Base-by-base conservation (phyloP, 2,888 invertebrate species). In the Hemicrepidius hirtus region DNA sequence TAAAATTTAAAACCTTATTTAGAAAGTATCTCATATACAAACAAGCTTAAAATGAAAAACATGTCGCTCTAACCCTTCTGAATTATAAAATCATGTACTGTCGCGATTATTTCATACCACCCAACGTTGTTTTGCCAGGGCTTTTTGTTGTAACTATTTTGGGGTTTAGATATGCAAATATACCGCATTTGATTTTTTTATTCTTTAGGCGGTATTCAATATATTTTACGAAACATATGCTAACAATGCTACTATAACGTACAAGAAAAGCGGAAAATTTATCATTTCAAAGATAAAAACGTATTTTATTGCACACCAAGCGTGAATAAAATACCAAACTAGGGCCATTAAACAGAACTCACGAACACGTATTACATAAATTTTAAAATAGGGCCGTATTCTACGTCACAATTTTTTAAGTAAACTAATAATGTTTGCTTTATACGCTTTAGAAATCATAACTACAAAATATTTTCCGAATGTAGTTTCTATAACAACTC, bases 241-340 rank as follows among this genome's bases (percentile, higher is more conserved):
- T 57, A 35, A 57, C 57, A 35, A 20, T 20, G 57, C 53, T 53
- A 53, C 53, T 9, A 53, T 53, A 32, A 32, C 53, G 32, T 53
- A 53, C 35, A 57, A 44, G 46, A 44, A 63, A 60, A 49, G 32
- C 57, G 32, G 37, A 18, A n/a, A 60, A 63, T 63, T 63, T 63
- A 63, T 63, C 63, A 63, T 28, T 63, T 63, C 35, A 63, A 60
- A 63, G 63, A 63, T 63, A 63, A 63, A 63, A 63, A 63, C 63
- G 63, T 63, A 63, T 63, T 63, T 63, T 63, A 63, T 63, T 63
- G 63, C 63, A 63, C 63, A 44, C 57, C 28, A 24, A 46, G 28
- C 63, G 44, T 63, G 63, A 63, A 63, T 63, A 63, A 63, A 63
- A 63, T 63, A 63, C 46, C 46, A 63, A 63, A 63, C 46, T 63